Conservation (phyloP, 2,113 vertebrate genomes). For the Artemisiospiza belli region DNA sequence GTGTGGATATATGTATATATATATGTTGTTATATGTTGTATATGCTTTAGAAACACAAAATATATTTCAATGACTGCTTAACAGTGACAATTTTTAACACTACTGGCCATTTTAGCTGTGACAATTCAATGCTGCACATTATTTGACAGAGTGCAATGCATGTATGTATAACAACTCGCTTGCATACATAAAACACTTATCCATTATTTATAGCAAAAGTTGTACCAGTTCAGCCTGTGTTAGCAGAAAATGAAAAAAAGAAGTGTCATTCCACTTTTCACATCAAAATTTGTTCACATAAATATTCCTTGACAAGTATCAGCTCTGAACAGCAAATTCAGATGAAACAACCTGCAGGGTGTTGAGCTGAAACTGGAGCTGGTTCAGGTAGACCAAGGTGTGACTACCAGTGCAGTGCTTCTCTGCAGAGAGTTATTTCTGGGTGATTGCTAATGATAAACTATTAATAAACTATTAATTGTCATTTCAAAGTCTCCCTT, state of each 20-base stretch:
- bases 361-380: neutral
- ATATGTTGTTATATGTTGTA: neutral
- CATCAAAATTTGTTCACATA: slow-evolving; percentile 13
- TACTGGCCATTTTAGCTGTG: neutral
- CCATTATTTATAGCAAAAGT: slow-evolving; percentile 33
- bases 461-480: neutral
- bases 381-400: neutral
- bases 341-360: neutral
- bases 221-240: neutral
- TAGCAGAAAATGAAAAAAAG: slow-evolving; percentile 17
- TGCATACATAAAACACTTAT: neutral
- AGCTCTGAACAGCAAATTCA: neutral
- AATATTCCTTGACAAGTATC: neutral
- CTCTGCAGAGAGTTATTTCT: neutral
- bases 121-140: neutral
- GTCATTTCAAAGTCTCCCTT: neutral
- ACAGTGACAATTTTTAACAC: neutral
- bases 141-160: neutral
- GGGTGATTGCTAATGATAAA: neutral
- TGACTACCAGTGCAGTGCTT: neutral
- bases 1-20: neutral
- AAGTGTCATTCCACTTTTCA: neutral
- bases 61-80: neutral
- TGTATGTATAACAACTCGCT: neutral
- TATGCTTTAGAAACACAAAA: neutral